A percentile compares a stretch with the other conserved stretches of the same genome.
Evolutionary conservation across 2,113 vertebrate genomes (phyloP).

Genomic region (Phodopus roborovskii): DNA sequence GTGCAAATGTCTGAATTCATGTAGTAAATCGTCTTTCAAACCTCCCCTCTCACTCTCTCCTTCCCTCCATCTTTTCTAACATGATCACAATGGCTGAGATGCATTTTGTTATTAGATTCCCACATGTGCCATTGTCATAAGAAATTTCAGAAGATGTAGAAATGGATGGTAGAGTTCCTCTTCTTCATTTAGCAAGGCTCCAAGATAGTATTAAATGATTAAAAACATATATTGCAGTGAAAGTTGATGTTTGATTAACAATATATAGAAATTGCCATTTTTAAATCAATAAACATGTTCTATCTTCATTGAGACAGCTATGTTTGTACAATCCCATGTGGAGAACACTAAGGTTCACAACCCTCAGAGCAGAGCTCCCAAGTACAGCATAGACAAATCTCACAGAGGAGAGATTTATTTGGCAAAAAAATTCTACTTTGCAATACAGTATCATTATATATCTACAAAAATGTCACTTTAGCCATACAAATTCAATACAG

Average conservation of each 20-base stretch:
- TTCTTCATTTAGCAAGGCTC: conserved; percentile 33
- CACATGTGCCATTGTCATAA: background rate
- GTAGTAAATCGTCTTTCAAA: background rate
- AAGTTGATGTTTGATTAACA: background rate
- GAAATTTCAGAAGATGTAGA: conserved; percentile 36
- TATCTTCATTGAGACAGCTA: background rate
- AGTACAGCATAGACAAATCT: background rate
- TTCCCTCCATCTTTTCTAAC: background rate
- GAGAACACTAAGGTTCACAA: background rate
- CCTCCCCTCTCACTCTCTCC: background rate
- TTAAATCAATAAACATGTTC: background rate
- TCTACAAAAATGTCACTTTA: background rate
- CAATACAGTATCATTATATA: background rate
- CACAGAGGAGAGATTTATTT: background rate
- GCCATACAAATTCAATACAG: background rate
- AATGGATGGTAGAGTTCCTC: background rate
- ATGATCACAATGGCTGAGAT: background rate
- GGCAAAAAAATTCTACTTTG: background rate
- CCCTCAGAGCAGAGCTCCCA: background rate
- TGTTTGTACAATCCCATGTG: background rate
- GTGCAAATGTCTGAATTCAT: background rate
- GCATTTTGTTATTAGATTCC: conserved; percentile 36
- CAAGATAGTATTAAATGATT: conserved; percentile 48
- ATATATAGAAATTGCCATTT: background rate
- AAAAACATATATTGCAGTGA: background rate